Evolutionary conservation across 2,888 invertebrate species (phyloP).

Genomic region (Prosopocoilus inquinatus): DNA sequence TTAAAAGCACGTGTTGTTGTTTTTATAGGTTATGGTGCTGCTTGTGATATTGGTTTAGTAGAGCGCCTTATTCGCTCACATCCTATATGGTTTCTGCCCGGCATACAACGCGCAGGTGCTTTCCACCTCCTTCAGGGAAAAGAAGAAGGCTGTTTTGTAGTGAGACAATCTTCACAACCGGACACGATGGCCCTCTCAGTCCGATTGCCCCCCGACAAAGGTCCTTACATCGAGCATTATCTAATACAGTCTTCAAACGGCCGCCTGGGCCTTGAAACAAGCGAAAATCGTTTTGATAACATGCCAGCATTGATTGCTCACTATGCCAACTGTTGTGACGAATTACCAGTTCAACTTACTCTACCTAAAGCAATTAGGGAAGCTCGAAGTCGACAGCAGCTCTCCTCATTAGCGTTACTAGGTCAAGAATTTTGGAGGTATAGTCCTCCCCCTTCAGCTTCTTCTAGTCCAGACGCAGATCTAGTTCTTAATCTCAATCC

Average conservation of each 20-base stretch:
- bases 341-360: slow-evolving; percentile 85
- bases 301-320: slow-evolving; percentile 91
- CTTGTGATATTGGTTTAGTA: slow-evolving; percentile 80
- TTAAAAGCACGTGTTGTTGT: neutral
- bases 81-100: slow-evolving; percentile 94
- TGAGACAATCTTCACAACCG: slow-evolving; percentile 89
- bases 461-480: slow-evolving; percentile 58
- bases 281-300: slow-evolving; percentile 88
- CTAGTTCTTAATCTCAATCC: slow-evolving; percentile 78
- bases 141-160: slow-evolving; percentile 93
- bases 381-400: slow-evolving; percentile 85
- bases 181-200: slow-evolving; percentile 95
- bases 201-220: slow-evolving; percentile 80
- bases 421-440: slow-evolving; percentile 83
- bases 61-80: slow-evolving; percentile 89
- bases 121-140: slow-evolving; percentile 92
- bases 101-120: slow-evolving; percentile 89
- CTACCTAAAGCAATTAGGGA: slow-evolving; percentile 77
- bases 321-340: slow-evolving; percentile 92
- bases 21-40: slow-evolving; percentile 62
- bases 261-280: slow-evolving; percentile 84
- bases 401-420: slow-evolving; percentile 84
- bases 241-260: slow-evolving; percentile 83
- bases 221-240: slow-evolving; percentile 94
- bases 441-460: slow-evolving; percentile 43